These are phyloP conservation scores for Aphis gossypii DNA, from an alignment of 1,140 invertebrate species.

Conservation along the genomic window DNA sequence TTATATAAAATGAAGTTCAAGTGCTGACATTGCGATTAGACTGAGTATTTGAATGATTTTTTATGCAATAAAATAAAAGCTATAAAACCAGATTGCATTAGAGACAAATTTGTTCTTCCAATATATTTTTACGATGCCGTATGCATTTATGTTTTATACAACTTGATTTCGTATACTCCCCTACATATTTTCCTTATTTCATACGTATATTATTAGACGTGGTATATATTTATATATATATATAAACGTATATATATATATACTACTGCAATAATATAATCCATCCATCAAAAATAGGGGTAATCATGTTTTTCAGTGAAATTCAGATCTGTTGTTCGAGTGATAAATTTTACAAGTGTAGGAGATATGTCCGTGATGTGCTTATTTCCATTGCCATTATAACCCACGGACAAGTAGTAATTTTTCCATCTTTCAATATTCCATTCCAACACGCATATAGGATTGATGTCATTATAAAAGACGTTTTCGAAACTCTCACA, in stretches of 20 bases:
- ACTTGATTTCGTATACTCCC: not conserved
- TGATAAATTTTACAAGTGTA: slow-evolving; percentile 39
- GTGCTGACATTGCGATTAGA: slow-evolving; percentile 26
- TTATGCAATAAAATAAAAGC: slow-evolving; percentile 24
- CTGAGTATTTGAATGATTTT: slow-evolving; percentile 21
- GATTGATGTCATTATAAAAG: slow-evolving; percentile 44
- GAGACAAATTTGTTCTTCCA: slow-evolving; percentile 40
- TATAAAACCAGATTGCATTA: slow-evolving; percentile 52
- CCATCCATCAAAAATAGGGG: not conserved
- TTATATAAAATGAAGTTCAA: slow-evolving; percentile 8
- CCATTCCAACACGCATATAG: slow-evolving; percentile 13
- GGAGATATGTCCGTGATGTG: not conserved
- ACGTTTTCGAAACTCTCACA: not conserved
- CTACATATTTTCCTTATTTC: not conserved
- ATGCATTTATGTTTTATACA: slow-evolving; percentile 17
- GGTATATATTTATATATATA: not conserved
- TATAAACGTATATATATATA: not conserved
- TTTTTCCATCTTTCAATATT: slow-evolving; percentile 31
- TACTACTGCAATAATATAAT: slow-evolving; percentile 24
- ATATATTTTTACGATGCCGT: slow-evolving; percentile 39
- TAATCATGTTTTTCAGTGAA: slow-evolving; percentile 20
- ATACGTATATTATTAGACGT: slow-evolving; percentile 38
- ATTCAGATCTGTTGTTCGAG: slow-evolving; percentile 24
- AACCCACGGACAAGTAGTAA: not conserved
- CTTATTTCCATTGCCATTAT: not conserved